phyloP scores from a whole-genome alignment of 2,113 vertebrate genomes.

The Micromys minutus region DNA sequence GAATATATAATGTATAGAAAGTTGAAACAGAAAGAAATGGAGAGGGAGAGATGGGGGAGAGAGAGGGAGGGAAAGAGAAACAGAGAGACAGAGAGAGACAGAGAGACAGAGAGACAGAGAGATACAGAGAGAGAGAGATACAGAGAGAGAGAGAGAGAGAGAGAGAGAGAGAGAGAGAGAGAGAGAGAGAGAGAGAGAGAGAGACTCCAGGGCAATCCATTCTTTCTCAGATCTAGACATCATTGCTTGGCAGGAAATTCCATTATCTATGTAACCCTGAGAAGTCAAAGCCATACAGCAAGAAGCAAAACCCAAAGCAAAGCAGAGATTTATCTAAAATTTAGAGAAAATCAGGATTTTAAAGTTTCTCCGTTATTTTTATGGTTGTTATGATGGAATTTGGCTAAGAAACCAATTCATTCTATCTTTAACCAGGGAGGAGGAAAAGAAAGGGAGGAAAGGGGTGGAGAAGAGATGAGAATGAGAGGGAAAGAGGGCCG shows the following conservation, averaged over 20 bases:
- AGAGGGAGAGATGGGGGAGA: not conserved
- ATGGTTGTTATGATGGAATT: not conserved
- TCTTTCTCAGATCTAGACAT: not conserved
- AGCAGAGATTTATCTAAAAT: not conserved
- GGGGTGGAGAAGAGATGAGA: not conserved
- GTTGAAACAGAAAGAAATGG: not conserved
- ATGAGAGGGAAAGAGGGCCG: not conserved
- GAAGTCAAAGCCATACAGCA: not conserved
- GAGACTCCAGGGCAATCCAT: not conserved
- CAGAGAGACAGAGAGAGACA: not conserved
- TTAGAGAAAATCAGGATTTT: not conserved
- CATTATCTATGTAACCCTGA: not conserved
- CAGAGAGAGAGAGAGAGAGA: not conserved
- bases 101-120: not conserved
- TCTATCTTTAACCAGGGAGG: not conserved
- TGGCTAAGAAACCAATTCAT: not conserved
- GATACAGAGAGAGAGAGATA: not conserved
- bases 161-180: no score
- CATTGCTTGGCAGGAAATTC: not conserved
- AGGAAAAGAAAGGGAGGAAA: not conserved
- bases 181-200: not conserved
- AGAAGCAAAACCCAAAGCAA: not conserved
- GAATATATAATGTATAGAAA: not conserved
- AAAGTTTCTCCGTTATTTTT: not conserved
- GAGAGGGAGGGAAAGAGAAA: not conserved